These are phyloP conservation scores for Festucalex cinctus DNA, from an alignment of 2,113 vertebrate genomes.

Conservation along the genomic window DNA sequence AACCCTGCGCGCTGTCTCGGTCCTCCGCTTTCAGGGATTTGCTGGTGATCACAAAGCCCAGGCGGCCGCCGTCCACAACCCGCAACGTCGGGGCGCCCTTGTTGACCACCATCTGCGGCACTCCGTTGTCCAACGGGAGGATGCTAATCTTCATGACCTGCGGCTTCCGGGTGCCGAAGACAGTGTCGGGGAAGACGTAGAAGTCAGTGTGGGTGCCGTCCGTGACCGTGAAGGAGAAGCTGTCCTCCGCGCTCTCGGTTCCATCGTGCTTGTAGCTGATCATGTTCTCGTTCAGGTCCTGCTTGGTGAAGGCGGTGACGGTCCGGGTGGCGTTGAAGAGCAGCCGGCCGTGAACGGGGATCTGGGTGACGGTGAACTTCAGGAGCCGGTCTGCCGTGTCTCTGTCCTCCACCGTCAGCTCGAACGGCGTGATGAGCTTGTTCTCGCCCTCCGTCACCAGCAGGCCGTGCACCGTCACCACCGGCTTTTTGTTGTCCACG, in stretches of 20 bases:
- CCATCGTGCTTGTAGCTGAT: slow-evolving; percentile 93
- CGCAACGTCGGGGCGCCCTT: slow-evolving; percentile 84
- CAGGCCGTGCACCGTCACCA: slow-evolving; percentile 83
- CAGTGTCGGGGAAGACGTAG: slow-evolving; percentile 89
- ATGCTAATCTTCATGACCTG: slow-evolving; percentile 87
- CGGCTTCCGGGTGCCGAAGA: slow-evolving; percentile 83
- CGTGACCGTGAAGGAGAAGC: slow-evolving; percentile 91
- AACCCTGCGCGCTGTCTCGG: slow-evolving; percentile 77
- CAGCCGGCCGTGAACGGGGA: slow-evolving; percentile 85
- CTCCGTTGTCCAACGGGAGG: slow-evolving; percentile 81
- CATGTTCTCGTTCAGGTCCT: slow-evolving; percentile 92
- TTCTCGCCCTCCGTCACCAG: slow-evolving; percentile 81
- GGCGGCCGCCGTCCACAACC: slow-evolving; percentile 77
- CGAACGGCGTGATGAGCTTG: slow-evolving; percentile 93
- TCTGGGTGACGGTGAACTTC: slow-evolving; percentile 84
- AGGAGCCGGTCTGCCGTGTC: slow-evolving; percentile 82
- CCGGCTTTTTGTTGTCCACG: slow-evolving; percentile 95
- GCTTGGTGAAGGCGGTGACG: slow-evolving; percentile 84
- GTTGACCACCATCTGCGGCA: slow-evolving; percentile 84
- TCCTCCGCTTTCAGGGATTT: slow-evolving; percentile 88
- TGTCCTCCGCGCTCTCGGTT: slow-evolving; percentile 82
- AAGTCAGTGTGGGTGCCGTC: slow-evolving; percentile 93
- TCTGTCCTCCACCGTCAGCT: slow-evolving; percentile 88
- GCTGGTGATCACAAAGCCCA: slow-evolving; percentile 86
- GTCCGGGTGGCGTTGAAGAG: slow-evolving; percentile 81